Base-by-base conservation (phyloP, 2,797 vertebrate species). In the Trachurus trachurus region DNA sequence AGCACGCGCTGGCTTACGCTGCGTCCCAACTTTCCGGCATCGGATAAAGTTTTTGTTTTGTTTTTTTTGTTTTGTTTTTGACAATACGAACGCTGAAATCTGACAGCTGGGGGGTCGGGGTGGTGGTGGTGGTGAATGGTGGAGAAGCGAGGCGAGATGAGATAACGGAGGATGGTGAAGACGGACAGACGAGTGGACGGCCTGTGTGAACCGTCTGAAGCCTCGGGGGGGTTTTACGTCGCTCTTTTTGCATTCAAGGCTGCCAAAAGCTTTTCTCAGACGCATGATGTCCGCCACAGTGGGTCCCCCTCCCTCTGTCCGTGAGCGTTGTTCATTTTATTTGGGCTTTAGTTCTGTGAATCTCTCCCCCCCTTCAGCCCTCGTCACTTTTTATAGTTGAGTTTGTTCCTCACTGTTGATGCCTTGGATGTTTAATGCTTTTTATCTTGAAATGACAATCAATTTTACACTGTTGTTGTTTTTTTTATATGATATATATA, bases 381-480 rank as follows among this genome's bases (percentile, higher is more conserved):
- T 60, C 29, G 4, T 86, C 83, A 80, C 67, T 73, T 85, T 86
- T 78, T 89, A 50, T 75, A 76, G 74, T 71, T 83, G 73, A 1
- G 68, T 86, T 76, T 78, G 81, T 71, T 86, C 87, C 75, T 91
- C 82, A 88, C 87, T 86, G 92, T 93, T 78, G 85, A 94, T 94
- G 95, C 94, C 94, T 95, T 94, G 80, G 90, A 92, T 94, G 92
- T 94, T 94, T 80, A 81, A 92, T 88, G 90, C 88, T 93, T 95
- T 95, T 93, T 93, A 94, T 92, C 89, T 90, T 76, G 85, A 92
- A 89, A 88, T 92, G 95, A 96, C 95, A 96, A 96, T 96, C 95
- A 95, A 88, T 95, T 95, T 95, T 92, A 93, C 93, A 93, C 90
- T 80, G 77, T 93, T 93, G 84, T 84, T 92, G 74, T 91, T 90